These are phyloP conservation scores for Urechis unicinctus DNA, from an alignment of 2,888 invertebrate genomes.

Conservation along the genomic window DNA sequence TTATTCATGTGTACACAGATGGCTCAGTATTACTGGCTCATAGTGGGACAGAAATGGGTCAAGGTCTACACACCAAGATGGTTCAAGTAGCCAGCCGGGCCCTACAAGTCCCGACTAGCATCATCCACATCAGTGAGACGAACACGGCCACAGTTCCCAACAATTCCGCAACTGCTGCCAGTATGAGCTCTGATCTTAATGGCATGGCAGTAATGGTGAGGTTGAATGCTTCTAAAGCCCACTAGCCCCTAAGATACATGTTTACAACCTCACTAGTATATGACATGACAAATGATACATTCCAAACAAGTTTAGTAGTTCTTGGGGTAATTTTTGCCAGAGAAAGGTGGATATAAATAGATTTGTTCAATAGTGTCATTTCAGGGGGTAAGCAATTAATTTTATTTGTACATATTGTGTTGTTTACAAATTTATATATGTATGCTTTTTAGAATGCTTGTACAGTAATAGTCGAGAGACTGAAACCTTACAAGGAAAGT, in stretches of 20 bases:
- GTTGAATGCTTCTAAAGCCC: neutral
- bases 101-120: conserved; percentile 28
- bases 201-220: conserved; percentile 35
- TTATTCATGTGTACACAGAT: conserved; percentile 65
- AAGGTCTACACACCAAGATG: conserved; percentile 93
- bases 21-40: conserved; percentile 80
- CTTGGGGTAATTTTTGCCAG: too few relatives aligned
- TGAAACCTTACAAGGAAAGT: conserved; percentile 68
- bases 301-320: too few relatives aligned
- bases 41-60: conserved; percentile 89
- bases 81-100: conserved; percentile 61
- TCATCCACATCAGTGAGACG: conserved; percentile 39
- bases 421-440: neutral
- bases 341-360: too few relatives aligned
- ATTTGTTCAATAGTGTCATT: neutral
- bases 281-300: too few relatives aligned
- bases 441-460: conserved; percentile 62
- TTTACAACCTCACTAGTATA: too few relatives aligned
- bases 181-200: conserved; percentile 38
- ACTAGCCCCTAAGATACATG: neutral
- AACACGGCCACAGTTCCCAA: conserved; percentile 42
- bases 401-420: neutral
- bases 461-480: conserved; percentile 63
- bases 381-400: too few relatives aligned
- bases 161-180: conserved; percentile 39